phyloP scores from a whole-genome alignment of 35 echinoderm and acorn worm genomes.

The Chiridota heheva region DNA sequence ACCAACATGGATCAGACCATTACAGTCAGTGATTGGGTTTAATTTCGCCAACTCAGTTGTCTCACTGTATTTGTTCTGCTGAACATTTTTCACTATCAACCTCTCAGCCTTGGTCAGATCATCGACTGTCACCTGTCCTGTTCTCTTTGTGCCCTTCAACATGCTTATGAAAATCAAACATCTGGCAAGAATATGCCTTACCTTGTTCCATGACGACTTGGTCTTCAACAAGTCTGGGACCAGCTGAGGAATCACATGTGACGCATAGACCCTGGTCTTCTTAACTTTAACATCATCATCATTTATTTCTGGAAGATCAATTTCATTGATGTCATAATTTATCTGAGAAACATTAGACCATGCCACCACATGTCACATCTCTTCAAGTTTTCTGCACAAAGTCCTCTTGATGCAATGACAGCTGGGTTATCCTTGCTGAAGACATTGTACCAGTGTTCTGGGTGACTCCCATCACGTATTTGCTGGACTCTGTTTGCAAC shows the following conservation, averaged over 20 bases:
- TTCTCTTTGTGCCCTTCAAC: background rate
- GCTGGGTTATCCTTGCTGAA: constrained; percentile 47
- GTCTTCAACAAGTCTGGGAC: constrained; percentile 23
- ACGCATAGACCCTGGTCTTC: background rate
- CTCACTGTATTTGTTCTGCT: constrained; percentile 25
- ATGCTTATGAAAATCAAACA: background rate
- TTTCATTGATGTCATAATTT: background rate
- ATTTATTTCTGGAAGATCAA: background rate
- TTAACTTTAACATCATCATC: constrained; percentile 36
- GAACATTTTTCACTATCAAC: constrained; percentile 25
- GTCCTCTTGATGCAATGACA: constrained; percentile 53
- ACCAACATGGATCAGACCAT: constrained; percentile 40
- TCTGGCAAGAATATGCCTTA: background rate
- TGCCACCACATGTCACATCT: constrained; percentile 55
- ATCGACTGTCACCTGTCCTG: background rate
- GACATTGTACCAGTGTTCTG: constrained; percentile 59
- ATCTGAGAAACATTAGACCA: constrained; percentile 66
- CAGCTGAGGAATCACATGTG: background rate
- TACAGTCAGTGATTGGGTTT: constrained; percentile 41
- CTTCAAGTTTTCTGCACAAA: constrained; percentile 42
- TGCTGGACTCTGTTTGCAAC: constrained; percentile 71
- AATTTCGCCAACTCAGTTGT: background rate
- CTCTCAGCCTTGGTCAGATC: constrained; percentile 29
- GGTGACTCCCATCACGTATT: constrained; percentile 27
- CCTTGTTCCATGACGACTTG: constrained; percentile 35